Base-by-base conservation (phyloP, 2,888 invertebrate genomes). In the Ischnus inquisitorius region DNA sequence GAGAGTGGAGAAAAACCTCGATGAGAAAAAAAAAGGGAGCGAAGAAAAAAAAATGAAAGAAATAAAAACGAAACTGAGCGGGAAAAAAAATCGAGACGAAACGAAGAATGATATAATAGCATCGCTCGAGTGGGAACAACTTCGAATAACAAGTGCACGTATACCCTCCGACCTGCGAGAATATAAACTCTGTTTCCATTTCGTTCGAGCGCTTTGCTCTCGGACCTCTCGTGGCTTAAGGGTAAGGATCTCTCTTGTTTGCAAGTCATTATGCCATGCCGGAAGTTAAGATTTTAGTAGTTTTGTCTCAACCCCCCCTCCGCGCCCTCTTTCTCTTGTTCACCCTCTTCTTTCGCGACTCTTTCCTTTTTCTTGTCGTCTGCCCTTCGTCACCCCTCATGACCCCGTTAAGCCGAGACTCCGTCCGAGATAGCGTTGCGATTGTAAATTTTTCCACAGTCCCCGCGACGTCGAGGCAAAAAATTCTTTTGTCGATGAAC, bases 241-340 rank as follows among this genome's bases (percentile, higher is more conserved):
- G 85, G 83, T 48, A 80, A 88, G 85, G 80, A 88, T 87, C 87
- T 86, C 87, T 86, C 54, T 54, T 92, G 91, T 92, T 92, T 93
- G 92, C 92, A 92, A 89, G 90, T 92, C 92, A 91, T 93, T 93
- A 92, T 89, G 84, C 83, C 87, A 85, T 89, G 88, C 84, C 87
- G 86, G 86, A 90, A 79, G 85, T 84, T 39, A 84, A 87, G 88
- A 87, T 88, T 87, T 88, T 82, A 48, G 69, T 82, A 48, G 69
- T 78, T 77, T 71, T 22, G 62, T 80, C 72, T 8, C 76, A 67
- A 80, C 48, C 62, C 71, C 72, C 83, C 48, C 19, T 39, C 76
- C 57, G 54, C 46, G 71, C 12, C 65, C 60, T 67, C 82, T 14
- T 51, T 72, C 64, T 28, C 34, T 68, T 67, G n/a, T 64, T 51